Conservation (phyloP, 2,888 invertebrate species). For the Rambutsinella grinnellia region DNA sequence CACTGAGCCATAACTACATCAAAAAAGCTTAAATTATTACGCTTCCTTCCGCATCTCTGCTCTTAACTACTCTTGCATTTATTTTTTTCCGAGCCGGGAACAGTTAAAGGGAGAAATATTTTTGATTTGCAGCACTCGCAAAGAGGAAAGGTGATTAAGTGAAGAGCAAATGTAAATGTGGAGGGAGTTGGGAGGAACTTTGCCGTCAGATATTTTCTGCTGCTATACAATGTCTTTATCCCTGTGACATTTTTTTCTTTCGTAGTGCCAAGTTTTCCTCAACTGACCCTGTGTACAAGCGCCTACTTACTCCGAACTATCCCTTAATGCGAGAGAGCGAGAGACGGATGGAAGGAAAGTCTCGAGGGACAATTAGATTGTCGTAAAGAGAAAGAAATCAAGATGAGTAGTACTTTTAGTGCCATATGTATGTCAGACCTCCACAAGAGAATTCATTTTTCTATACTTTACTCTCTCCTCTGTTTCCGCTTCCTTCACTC, state of each 20-base stretch:
- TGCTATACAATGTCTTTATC: too few relatives aligned
- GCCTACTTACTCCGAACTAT: background rate
- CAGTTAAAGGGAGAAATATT: too few relatives aligned
- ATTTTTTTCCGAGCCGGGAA: background rate
- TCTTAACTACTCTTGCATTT: background rate
- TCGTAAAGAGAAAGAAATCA: conserved; percentile 40
- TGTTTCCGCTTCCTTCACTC: background rate
- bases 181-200: too few relatives aligned
- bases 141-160: background rate
- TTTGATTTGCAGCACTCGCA: background rate
- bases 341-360: conserved; percentile 6
- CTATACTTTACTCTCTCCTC: background rate
- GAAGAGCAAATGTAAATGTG: background rate
- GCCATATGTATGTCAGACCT: conserved; percentile 19
- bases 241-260: too few relatives aligned
- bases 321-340: conserved; percentile 7
- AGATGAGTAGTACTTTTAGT: conserved; percentile 26
- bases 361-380: conserved; percentile 42
- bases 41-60: background rate
- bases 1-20: background rate
- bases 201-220: too few relatives aligned
- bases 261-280: too few relatives aligned
- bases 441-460: conserved; percentile 23
- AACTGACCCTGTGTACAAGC: background rate
- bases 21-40: background rate